Conservation (phyloP, 2,797 vertebrate species). For the Helostoma temminkii region DNA sequence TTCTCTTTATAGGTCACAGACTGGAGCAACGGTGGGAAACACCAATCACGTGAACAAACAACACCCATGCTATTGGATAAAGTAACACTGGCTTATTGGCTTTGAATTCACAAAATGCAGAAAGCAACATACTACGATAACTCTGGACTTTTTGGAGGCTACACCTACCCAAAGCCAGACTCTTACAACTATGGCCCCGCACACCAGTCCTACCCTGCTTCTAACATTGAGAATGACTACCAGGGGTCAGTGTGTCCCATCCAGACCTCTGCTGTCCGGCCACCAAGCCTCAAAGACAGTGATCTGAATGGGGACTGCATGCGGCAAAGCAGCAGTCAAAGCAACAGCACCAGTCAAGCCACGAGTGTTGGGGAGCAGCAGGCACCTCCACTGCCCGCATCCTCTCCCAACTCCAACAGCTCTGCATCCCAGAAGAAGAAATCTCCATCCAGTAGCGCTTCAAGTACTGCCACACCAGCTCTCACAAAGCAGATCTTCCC, state of each 20-base stretch:
- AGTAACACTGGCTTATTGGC: conserved; percentile 86
- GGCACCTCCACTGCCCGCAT: conserved; percentile 89
- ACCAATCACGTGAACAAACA: conserved; percentile 87
- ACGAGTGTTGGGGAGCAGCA: conserved; percentile 87
- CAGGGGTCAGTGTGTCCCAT: conserved; percentile 94
- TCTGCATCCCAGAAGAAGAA: conserved; percentile 91
- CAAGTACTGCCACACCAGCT: conserved; percentile 85
- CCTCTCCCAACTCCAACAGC: conserved; percentile 89
- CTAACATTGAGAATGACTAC: conserved; percentile 92
- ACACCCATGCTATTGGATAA: conserved; percentile 94
- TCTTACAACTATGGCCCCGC: conserved; percentile 91
- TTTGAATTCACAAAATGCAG: conserved; percentile 94
- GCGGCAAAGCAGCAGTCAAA: conserved; percentile 87
- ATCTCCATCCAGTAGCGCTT: conserved; percentile 84
- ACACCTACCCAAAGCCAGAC: conserved; percentile 95
- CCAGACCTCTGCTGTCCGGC: conserved; percentile 89
- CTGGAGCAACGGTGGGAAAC: conserved; percentile 82
- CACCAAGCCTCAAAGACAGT: conserved; percentile 89
- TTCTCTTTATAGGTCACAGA: conserved; percentile 80
- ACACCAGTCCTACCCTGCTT: conserved; percentile 92
- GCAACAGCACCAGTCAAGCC: conserved; percentile 82
- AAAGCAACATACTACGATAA: conserved; percentile 99
- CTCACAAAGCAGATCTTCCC: conserved; percentile 98
- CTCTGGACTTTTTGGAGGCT: conserved; percentile 96
- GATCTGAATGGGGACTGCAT: conserved; percentile 96